These are phyloP conservation scores for Pseudorhombus dupliciocellatus DNA, from an alignment of 2,113 vertebrate genomes.

Conservation along the genomic window DNA sequence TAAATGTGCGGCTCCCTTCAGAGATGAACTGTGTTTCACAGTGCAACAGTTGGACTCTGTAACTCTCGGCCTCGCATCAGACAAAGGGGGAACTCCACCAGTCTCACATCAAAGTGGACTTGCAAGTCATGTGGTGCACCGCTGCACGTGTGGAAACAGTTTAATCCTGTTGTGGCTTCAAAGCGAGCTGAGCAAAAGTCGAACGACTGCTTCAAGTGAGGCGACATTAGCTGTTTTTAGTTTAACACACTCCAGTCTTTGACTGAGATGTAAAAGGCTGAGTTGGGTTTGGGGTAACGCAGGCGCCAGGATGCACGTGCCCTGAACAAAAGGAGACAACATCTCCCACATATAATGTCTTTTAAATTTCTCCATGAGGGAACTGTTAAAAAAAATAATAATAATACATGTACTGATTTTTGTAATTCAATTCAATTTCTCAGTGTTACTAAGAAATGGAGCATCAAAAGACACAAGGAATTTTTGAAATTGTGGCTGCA, in stretches of 20 bases:
- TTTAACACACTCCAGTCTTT: neutral
- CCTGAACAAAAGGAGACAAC: neutral
- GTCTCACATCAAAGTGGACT: slow-evolving; percentile 11
- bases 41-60: neutral
- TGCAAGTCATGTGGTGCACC: neutral
- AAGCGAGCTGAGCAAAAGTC: neutral
- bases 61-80: neutral
- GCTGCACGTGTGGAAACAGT: too few relatives aligned
- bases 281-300: neutral
- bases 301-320: neutral
- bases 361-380: neutral
- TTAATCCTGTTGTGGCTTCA: neutral
- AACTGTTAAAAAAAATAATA: too few relatives aligned
- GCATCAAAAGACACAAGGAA: neutral
- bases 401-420: neutral
- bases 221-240: neutral
- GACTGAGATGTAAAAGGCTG: neutral
- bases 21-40: slow-evolving; percentile 2
- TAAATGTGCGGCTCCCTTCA: slow-evolving; percentile 1
- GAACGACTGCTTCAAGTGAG: neutral
- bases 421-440: too few relatives aligned
- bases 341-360: neutral
- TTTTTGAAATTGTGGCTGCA: neutral
- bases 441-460: neutral
- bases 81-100: neutral